These are phyloP conservation scores for Plebejus anna DNA, from an alignment of 2,888 invertebrate species.

Conservation along the genomic window DNA sequence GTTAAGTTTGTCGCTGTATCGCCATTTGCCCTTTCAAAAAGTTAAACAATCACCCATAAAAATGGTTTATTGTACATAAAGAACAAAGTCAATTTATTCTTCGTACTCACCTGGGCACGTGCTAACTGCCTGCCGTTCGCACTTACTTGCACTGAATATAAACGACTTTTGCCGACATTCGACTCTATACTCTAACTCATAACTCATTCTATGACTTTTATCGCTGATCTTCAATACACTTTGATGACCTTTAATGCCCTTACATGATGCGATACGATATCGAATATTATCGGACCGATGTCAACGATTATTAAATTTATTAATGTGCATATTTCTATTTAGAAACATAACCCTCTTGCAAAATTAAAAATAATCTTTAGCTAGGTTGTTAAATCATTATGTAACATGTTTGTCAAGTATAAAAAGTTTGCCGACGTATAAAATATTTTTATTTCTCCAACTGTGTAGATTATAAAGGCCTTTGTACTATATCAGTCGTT, in stretches of 20 bases:
- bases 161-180: slow-evolving; percentile 20
- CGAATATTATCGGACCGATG: not conserved
- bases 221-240: slow-evolving; percentile 9
- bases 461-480: too few relatives aligned
- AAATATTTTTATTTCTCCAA: too few relatives aligned
- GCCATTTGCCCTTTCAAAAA: not conserved
- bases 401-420: too few relatives aligned
- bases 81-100: slow-evolving; percentile 25
- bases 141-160: slow-evolving; percentile 39
- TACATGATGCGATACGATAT: not conserved
- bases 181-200: slow-evolving; percentile 2
- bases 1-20: not conserved
- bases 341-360: too few relatives aligned
- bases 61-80: slow-evolving; percentile 6
- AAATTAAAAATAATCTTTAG: too few relatives aligned
- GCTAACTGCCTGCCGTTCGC: slow-evolving; percentile 49
- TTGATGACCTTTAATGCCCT: not conserved
- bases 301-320: too few relatives aligned
- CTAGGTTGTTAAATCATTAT: too few relatives aligned
- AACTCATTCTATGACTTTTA: slow-evolving; percentile 12
- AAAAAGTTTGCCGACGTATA: too few relatives aligned
- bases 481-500: too few relatives aligned
- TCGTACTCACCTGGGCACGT: slow-evolving; percentile 46
- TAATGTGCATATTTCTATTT: too few relatives aligned
- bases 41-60: not conserved